Base-by-base conservation (phyloP, 2,113 vertebrate species). In the Telmatochromis bifrenatus region DNA sequence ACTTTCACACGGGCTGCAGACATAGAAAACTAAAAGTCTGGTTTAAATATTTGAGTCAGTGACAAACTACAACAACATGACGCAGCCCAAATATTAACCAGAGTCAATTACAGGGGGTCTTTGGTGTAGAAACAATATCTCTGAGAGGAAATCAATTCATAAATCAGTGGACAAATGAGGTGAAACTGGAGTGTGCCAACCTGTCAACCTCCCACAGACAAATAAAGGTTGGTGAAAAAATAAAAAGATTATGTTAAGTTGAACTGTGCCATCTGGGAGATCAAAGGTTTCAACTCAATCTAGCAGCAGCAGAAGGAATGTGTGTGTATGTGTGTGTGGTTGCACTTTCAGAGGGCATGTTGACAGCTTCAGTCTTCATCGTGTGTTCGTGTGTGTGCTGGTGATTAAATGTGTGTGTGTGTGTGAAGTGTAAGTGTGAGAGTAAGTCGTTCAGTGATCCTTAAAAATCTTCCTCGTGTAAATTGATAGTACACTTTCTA, bases 281-380 rank as follows among this genome's bases (percentile, higher is more conserved):
- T 70, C 70, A 19, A 77, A 91, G 84, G 62, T 11, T 53, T 79
- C 86, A 83, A 56, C 85, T 82, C 62, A 26, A 53, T 81, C 84
- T 15, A 82, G 42, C 65, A 56, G 77, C 85, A 86, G 88, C 86
- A 91, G 86, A 88, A 90, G 90, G 90, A 91, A 88, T 91, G 88
- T 87, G 84, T 88, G 86, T 87, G 88, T 86, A 54, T 37, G 33
- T 84, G 84, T 62, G 31, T 82, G 33, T 81, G 82, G 45, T 37
- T 58, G 75, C 33, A 47, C 53, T 84, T 51, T 81, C 82, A 88
- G 83, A 88, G 62, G 79, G 65, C 17, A 23, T 47, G 88, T 21
- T 90, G 91, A 92, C 65, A 92, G 88, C 65, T 90, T 88, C 91
- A 90, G 86, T 92, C 91, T 90, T 90, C 86, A 92, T 90, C 28